Percentiles rank a stretch among this genome's conserved stretches.
Conservation (phyloP, 2,797 vertebrate genomes). For the Harpagifer antarcticus region DNA sequence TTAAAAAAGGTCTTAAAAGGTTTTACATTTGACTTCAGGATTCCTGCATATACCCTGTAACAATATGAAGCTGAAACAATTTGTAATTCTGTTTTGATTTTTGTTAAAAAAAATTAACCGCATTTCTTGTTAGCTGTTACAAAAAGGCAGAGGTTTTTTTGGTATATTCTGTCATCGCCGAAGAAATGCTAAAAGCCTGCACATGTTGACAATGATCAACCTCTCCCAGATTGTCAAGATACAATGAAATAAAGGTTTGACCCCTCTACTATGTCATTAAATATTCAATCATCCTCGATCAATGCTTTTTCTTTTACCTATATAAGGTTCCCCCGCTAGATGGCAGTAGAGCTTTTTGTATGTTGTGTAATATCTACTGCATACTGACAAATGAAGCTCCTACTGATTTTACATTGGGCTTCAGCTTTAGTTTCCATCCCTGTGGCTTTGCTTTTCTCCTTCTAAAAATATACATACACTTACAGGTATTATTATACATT, state of each 20-base stretch:
- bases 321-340: constrained; percentile 50
- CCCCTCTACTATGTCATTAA: not conserved
- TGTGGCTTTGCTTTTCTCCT: not conserved
- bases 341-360: constrained; percentile 41
- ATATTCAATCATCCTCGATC: not conserved
- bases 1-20: too few relatives aligned
- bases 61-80: not conserved
- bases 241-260: not conserved
- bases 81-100: not conserved
- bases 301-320: not conserved
- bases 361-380: not conserved
- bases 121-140: too few relatives aligned
- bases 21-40: too few relatives aligned
- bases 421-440: not conserved
- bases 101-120: not conserved
- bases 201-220: not conserved
- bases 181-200: not conserved
- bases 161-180: too few relatives aligned
- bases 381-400: not conserved
- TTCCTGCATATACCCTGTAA: too few relatives aligned
- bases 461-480: not conserved
- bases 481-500: not conserved
- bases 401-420: not conserved
- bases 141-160: not conserved
- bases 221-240: not conserved